Percentiles rank a stretch among this genome's conserved stretches.
phyloP scores from a whole-genome alignment of 2,797 vertebrate species.

The Enteromius fasciolatus region DNA sequence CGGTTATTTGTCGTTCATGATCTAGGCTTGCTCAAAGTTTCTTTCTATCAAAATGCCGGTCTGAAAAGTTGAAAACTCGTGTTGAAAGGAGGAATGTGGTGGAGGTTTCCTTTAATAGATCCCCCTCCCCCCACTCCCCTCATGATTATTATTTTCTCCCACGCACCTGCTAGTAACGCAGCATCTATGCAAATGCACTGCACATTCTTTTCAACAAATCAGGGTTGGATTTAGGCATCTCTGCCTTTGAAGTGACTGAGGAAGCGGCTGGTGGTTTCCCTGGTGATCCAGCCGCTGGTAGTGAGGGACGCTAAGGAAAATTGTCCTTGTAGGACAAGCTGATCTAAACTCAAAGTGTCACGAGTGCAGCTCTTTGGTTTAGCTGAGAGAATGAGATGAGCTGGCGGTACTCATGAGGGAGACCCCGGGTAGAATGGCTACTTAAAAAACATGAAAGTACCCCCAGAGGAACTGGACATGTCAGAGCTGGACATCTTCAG shows the following conservation, averaged over 20 bases:
- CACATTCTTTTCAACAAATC: slow-evolving; percentile 46
- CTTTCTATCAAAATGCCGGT: slow-evolving; percentile 26
- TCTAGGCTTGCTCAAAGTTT: slow-evolving; percentile 14
- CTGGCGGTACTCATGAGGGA: slow-evolving; percentile 38
- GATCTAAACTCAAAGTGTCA: slow-evolving; percentile 56
- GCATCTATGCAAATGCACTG: slow-evolving; percentile 55
- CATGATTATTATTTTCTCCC: slow-evolving; percentile 51
- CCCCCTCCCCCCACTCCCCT: not conserved
- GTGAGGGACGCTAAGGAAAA: slow-evolving; percentile 49
- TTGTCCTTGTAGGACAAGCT: slow-evolving; percentile 58
- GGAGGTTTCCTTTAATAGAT: slow-evolving; percentile 55
- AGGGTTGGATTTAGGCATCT: slow-evolving; percentile 37
- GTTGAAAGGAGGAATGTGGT: slow-evolving; percentile 44
- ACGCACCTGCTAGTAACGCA: slow-evolving; percentile 56
- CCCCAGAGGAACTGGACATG: slow-evolving; percentile 50
- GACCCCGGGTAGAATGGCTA: slow-evolving; percentile 47
- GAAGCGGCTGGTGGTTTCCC: slow-evolving; percentile 43
- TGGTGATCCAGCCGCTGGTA: slow-evolving; percentile 22
- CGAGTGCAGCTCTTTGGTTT: slow-evolving; percentile 39
- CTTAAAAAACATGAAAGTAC: slow-evolving; percentile 61
- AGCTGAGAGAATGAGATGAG: slow-evolving; percentile 46
- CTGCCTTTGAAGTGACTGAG: slow-evolving; percentile 51
- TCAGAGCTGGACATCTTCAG: slow-evolving; percentile 53
- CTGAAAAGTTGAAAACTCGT: slow-evolving; percentile 50
- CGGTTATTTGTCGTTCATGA: not conserved